These are phyloP conservation scores for Anseranas semipalmata DNA, from an alignment of 2,113 vertebrate genomes.

Conservation along the genomic window DNA sequence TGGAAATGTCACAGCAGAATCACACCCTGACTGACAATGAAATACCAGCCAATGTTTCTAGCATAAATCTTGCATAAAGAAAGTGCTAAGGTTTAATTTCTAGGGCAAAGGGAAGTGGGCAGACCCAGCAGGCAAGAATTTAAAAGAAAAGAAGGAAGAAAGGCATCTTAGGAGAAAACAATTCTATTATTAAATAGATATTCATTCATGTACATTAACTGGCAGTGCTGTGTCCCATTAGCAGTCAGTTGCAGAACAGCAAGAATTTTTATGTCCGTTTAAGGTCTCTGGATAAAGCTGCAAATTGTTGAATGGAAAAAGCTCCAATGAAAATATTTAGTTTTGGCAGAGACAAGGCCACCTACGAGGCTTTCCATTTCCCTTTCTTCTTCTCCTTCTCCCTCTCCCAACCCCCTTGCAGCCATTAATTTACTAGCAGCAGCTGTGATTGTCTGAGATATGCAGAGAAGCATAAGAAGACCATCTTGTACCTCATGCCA, in stretches of 20 bases:
- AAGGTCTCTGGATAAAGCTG: constrained; percentile 23
- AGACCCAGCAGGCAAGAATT: background rate
- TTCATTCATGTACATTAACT: background rate
- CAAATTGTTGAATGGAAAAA: constrained; percentile 34
- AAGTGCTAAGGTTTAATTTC: constrained; percentile 12
- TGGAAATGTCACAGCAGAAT: constrained; percentile 55
- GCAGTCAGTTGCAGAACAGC: background rate
- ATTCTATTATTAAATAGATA: background rate
- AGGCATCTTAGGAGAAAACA: background rate
- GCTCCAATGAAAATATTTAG: constrained; percentile 49
- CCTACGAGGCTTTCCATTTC: background rate
- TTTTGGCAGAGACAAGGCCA: constrained; percentile 46
- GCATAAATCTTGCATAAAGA: constrained; percentile 5
- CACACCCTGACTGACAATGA: constrained; percentile 35
- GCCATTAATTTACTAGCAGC: constrained; percentile 44
- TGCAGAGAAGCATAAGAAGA: background rate
- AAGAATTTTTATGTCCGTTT: background rate
- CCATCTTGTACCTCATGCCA: constrained; percentile 15
- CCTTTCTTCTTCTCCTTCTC: background rate
- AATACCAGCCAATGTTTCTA: background rate
- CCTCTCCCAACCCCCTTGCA: background rate
- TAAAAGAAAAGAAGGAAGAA: background rate
- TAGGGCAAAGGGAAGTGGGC: background rate
- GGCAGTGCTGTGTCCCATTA: background rate
- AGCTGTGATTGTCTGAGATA: constrained; percentile 52